Evolutionary conservation across 2,888 invertebrate genomes (phyloP).

Genomic region (Sabellastarte sp.): DNA sequence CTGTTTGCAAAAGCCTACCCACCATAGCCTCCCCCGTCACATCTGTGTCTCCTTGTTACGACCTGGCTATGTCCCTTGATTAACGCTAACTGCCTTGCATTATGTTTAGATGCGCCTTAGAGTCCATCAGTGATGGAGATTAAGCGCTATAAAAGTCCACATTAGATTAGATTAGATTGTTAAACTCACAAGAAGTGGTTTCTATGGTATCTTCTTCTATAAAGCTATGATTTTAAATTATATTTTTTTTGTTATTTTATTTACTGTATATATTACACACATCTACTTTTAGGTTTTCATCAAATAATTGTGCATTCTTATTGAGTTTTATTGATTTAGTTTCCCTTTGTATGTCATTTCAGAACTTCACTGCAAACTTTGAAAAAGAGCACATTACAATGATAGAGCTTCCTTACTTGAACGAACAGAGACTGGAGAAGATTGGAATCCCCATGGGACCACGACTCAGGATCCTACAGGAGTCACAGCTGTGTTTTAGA

Average conservation of each 20-base stretch:
- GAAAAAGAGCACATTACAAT: conserved; percentile 82
- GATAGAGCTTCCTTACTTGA: conserved; percentile 85
- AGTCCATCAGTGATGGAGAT: too few species aligned
- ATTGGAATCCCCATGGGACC: conserved; percentile 90
- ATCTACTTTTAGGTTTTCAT: neutral
- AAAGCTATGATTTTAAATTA: too few species aligned
- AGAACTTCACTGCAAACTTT: conserved; percentile 84
- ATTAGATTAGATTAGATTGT: too few species aligned
- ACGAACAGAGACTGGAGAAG: conserved; percentile 81
- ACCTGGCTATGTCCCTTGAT: too few species aligned
- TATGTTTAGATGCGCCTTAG: too few species aligned
- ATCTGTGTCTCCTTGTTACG: too few species aligned
- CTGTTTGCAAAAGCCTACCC: too few species aligned
- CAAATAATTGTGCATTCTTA: neutral
- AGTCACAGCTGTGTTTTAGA: conserved; percentile 60
- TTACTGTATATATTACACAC: neutral
- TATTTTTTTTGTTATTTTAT: neutral
- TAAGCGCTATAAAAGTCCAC: too few species aligned
- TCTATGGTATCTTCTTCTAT: too few species aligned
- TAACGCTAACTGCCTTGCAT: too few species aligned
- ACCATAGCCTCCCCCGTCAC: too few species aligned
- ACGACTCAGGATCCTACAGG: conserved; percentile 81
- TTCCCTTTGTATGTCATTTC: conserved; percentile 26
- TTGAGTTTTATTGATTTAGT: neutral
- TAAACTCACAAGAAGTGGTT: too few species aligned